phyloP scores from a whole-genome alignment of 1,140 invertebrate species.

The Papilio glaucus region DNA sequence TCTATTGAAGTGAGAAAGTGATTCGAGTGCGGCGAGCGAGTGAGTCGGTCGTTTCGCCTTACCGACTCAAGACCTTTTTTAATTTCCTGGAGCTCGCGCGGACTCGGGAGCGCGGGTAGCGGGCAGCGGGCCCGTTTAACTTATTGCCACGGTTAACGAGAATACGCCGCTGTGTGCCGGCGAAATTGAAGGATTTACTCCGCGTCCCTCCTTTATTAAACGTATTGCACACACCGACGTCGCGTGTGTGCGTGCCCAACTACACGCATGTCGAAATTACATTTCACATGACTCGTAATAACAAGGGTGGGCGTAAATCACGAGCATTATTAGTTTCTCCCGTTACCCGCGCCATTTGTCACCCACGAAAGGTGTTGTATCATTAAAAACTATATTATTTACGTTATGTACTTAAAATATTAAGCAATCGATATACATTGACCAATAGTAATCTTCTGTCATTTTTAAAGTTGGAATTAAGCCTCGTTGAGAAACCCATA shows the following conservation, averaged over 20 bases:
- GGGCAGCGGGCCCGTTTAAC: conserved; percentile 73
- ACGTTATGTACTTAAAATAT: too few species aligned
- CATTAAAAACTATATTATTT: conserved; percentile 9
- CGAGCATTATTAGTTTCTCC: conserved; percentile 81
- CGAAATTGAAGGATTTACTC: conserved; percentile 82
- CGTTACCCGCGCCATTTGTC: conserved; percentile 76
- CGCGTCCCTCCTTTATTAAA: conserved; percentile 83
- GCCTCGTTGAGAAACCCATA: too few species aligned
- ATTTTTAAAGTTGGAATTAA: too few species aligned
- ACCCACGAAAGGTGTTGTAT: conserved; percentile 67
- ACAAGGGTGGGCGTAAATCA: conserved; percentile 82
- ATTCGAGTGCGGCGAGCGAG: conserved; percentile 13
- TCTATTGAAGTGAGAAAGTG: conserved; percentile 27
- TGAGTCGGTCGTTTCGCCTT: conserved; percentile 20
- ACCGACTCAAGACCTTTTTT: conserved; percentile 71
- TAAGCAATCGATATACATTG: too few species aligned
- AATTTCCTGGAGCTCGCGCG: conserved; percentile 69
- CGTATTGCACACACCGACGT: conserved; percentile 72
- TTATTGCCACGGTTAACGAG: conserved; percentile 83
- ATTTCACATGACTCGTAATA: conserved; percentile 83
- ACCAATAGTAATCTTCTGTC: too few species aligned
- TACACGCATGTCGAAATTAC: conserved; percentile 80
- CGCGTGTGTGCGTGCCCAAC: conserved; percentile 63
- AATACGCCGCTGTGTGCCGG: conserved; percentile 81
- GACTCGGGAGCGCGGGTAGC: conserved; percentile 50